Conservation (phyloP, 2,113 vertebrate genomes). For the Danio rerio region GRCz12tu NC_133188.1:35158001-35158500, state of each 20-base stretch:
- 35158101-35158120: background rate
- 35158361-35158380: background rate
- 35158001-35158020: no score
- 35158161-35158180: background rate
- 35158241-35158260: slow-evolving; percentile 9
- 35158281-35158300: background rate
- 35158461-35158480: slow-evolving; percentile 10
- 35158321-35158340: background rate
- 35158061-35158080: background rate
- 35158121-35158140: background rate
- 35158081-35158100: background rate
- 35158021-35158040: no score
- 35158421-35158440: background rate
- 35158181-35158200: background rate
- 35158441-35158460: slow-evolving; percentile 27
- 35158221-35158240: background rate
- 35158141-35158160: background rate
- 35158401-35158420: slow-evolving; percentile 4
- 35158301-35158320: background rate
- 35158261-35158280: background rate
- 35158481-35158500: slow-evolving; percentile 30
- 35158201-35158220: background rate
- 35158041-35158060: no score
- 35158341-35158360: background rate
- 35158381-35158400: background rate